Conservation (phyloP, 2,113 vertebrate species). For the Anser brachyrhynchus region DNA sequence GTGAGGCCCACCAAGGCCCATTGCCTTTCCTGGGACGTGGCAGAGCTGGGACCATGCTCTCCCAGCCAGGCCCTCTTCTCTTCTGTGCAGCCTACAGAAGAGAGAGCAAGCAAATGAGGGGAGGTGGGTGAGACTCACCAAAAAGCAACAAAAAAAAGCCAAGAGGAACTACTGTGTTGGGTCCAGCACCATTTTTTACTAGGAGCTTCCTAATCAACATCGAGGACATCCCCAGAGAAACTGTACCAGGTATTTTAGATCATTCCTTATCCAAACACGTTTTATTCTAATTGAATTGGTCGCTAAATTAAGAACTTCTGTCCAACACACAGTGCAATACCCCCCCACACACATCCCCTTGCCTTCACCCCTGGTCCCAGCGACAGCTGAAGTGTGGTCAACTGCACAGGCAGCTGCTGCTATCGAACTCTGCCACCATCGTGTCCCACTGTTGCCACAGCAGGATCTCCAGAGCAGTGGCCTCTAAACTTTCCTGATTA, state of each 20-base stretch:
- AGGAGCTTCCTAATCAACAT: background rate
- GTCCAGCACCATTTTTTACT: background rate
- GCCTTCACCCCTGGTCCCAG: background rate
- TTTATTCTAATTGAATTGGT: background rate
- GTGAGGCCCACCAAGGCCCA: background rate
- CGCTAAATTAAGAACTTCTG: background rate
- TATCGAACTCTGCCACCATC: fast-evolving
- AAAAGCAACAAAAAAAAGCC: background rate
- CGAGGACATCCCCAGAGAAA: background rate
- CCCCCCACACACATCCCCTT: background rate
- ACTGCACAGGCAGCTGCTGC: background rate
- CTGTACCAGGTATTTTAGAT: background rate
- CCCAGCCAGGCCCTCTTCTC: background rate
- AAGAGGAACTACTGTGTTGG: background rate
- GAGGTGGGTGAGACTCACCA: background rate
- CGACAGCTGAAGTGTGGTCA: background rate
- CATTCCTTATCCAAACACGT: background rate
- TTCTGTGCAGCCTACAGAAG: background rate
- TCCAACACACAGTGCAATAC: background rate
- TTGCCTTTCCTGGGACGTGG: background rate
- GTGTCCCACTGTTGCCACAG: background rate
- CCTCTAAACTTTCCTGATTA: too few species aligned
- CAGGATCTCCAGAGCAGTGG: background rate
- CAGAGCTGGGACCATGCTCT: background rate
- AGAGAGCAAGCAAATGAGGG: background rate